These are phyloP conservation scores for Bugula neritina DNA, from an alignment of 2,888 invertebrate species.

Conservation along the genomic window DNA sequence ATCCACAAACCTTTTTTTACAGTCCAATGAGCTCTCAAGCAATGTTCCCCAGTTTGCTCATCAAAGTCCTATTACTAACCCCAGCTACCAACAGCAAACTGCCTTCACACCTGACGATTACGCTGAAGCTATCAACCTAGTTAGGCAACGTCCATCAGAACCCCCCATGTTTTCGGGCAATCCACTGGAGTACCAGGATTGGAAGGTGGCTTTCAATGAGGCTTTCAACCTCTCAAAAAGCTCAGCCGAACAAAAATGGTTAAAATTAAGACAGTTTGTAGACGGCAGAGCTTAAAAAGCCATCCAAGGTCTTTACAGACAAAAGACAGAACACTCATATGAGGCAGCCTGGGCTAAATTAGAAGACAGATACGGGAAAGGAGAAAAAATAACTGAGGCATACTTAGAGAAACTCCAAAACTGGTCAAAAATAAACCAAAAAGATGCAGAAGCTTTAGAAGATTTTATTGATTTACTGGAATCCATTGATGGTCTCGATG, in stretches of 20 bases:
- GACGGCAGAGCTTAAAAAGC: neutral
- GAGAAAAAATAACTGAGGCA: slow-evolving; percentile 18
- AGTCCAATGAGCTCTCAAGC: neutral
- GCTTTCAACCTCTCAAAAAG: slow-evolving; percentile 7
- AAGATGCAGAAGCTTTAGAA: slow-evolving; percentile 7
- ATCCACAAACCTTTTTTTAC: too few species aligned
- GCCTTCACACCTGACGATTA: slow-evolving; percentile 25
- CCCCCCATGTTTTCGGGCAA: slow-evolving; percentile 12
- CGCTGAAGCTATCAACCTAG: slow-evolving; percentile 18
- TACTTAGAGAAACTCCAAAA: slow-evolving; percentile 23
- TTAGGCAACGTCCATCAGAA: slow-evolving; percentile 12
- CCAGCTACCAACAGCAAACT: neutral
- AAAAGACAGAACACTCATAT: slow-evolving; percentile 4
- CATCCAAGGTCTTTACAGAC: slow-evolving; percentile 24
- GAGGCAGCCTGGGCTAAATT: slow-evolving; percentile 1
- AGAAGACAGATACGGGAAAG: slow-evolving; percentile 19
- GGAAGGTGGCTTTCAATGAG: slow-evolving; percentile 21
- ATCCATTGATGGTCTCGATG: neutral
- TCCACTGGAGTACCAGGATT: slow-evolving; percentile 22
- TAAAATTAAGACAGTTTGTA: slow-evolving; percentile 18
- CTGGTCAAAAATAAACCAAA: neutral
- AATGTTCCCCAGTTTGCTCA: neutral
- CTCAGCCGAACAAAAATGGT: slow-evolving; percentile 11
- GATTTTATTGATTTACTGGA: slow-evolving; percentile 12
- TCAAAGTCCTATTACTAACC: neutral